Base-by-base conservation (phyloP, 1,140 invertebrate species). In the Leucophenga varia region DNA sequence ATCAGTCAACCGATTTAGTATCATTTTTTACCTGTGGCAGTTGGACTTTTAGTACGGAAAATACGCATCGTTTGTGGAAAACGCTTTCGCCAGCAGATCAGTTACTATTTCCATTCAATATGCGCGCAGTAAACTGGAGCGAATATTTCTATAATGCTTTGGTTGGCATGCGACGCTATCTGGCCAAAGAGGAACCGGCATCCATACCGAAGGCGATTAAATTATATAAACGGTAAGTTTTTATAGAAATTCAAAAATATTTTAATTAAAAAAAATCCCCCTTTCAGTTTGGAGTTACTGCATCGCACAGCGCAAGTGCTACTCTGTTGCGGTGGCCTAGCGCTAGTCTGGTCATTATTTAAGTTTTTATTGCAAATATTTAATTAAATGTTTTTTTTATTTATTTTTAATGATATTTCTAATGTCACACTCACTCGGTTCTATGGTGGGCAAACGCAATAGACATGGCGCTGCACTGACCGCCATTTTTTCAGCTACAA, bases 31-130 rank as follows among this genome's bases (percentile, higher is more conserved):
- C 82, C 3, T 74, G 76, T 0, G 68, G 79, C 22, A 72, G 81
- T 47, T 91, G 87, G 86, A 76, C 78, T 20, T 89, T 90, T 59
- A 65, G 79, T 3, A 85, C 84, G 52, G 69, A 78, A 0, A 90
- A 90, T 55, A 75, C 81, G 0, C 71, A 81, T 32, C 61, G 63
- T 4, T 67, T 95, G 28, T 79, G 83, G 68, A 55, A 72, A 0
- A 76, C 77, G 4, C 65, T 93, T 37, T 76, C 81, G 1, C 48
- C 54, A 0, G 65, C 78, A 19, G 90, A 93, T 65, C 76, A 78
- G 43, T 69, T 75, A 1, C 59, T 84, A 1, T 91, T 88, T 64
- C 77, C 78, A 10, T 88, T 88, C 58, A 84, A 85, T 53, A 81
- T 91, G 49, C 68, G 67, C 0, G 73, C 79, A 2, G 72, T 90